Conservation (phyloP, 2,888 invertebrate species). For the Amphipoea oculea region DNA sequence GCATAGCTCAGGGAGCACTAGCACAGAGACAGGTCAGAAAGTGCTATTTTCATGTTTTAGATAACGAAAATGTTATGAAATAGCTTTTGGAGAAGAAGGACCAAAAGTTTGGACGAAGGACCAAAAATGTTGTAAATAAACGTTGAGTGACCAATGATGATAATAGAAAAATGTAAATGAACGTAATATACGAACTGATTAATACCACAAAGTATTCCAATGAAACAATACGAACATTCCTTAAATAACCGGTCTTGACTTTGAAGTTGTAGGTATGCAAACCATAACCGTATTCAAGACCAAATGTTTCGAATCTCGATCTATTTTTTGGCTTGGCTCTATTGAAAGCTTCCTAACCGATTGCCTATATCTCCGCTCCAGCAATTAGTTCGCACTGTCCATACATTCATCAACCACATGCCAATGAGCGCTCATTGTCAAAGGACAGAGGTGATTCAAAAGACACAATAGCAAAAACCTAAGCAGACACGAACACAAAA, state of each 20-base stretch:
- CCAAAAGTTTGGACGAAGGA: background rate
- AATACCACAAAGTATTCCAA: background rate
- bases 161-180: background rate
- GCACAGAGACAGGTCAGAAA: conserved; percentile 65
- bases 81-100: background rate
- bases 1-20: conserved; percentile 79
- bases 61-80: conserved; percentile 23
- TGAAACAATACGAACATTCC: background rate
- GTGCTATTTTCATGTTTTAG: conserved; percentile 48
- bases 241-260: background rate
- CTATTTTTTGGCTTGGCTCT: no score
- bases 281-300: no score
- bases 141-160: background rate
- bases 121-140: background rate
- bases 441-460: conserved; percentile 59
- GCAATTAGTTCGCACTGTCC: conserved; percentile 6
- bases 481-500: conserved; percentile 41
- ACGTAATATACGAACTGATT: background rate
- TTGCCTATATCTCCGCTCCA: background rate
- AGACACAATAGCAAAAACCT: conserved; percentile 47
- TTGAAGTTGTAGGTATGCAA: background rate
- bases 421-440: conserved; percentile 48
- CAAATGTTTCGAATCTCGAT: background rate
- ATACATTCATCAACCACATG: conserved; percentile 37
- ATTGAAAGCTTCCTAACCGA: background rate